Conservation (phyloP, 2,113 vertebrate genomes). For the Tonatia bakeri region DNA sequence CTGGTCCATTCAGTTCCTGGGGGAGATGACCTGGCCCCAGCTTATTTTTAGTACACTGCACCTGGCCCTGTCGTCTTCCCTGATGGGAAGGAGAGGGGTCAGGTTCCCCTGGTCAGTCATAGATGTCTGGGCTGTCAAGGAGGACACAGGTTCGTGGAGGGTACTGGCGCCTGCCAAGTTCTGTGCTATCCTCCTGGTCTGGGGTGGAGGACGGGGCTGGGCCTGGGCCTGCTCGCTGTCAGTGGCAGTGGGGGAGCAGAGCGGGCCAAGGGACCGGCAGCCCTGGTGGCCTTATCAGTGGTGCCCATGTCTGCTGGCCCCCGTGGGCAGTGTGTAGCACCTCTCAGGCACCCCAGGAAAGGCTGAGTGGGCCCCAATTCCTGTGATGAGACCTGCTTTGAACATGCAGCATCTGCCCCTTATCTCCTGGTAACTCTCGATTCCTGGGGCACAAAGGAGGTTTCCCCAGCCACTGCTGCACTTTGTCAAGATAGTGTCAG, state of each 20-base stretch:
- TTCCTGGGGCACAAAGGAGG: background rate
- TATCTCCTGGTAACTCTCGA: accelerated
- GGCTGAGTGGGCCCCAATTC: background rate
- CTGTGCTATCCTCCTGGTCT: background rate
- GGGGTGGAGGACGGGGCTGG: background rate
- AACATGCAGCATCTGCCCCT: background rate
- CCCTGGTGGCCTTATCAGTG: background rate
- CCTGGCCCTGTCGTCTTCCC: background rate
- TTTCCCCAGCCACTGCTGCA: too few species aligned
- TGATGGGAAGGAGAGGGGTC: background rate
- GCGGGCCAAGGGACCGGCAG: background rate
- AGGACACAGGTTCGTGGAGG: background rate
- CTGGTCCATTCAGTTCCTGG: background rate
- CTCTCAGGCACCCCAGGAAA: background rate
- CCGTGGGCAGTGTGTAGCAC: background rate
- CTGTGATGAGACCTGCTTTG: background rate
- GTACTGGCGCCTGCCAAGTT: background rate
- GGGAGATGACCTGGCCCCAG: background rate
- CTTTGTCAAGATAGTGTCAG: accelerated
- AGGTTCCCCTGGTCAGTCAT: background rate
- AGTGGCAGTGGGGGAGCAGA: accelerated
- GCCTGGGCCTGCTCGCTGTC: background rate
- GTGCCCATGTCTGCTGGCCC: background rate
- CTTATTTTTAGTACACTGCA: background rate
- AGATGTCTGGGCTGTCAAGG: background rate